Conservation (phyloP, 2,888 invertebrate species). For the Ormyrus thymus region DNA sequence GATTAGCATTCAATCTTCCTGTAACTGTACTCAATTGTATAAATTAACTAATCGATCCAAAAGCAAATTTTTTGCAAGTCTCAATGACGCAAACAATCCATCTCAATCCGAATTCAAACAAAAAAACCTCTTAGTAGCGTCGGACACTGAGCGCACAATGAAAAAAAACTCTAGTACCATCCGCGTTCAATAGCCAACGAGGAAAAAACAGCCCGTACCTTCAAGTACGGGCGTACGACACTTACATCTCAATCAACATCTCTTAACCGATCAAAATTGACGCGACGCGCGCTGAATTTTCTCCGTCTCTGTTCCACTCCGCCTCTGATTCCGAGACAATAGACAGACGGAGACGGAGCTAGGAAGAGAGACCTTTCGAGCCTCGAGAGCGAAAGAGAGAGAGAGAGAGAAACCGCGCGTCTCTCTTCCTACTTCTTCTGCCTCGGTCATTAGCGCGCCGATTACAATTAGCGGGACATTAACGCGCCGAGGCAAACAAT, state of each 20-base stretch:
- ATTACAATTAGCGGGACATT: slow-evolving; percentile 25
- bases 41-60: too few relatives aligned
- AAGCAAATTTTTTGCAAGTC: too few relatives aligned
- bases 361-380: neutral
- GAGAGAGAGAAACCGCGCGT: neutral
- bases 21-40: too few relatives aligned
- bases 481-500: slow-evolving; percentile 23
- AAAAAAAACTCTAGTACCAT: too few relatives aligned
- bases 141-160: too few relatives aligned
- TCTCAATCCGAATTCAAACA: neutral
- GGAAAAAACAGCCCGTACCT: neutral
- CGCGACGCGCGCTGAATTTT: too few relatives aligned
- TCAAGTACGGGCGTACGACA: neutral
- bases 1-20: neutral
- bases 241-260: slow-evolving; percentile 12
- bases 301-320: neutral
- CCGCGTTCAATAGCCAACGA: too few relatives aligned
- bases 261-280: slow-evolving; percentile 15
- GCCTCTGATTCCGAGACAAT: neutral
- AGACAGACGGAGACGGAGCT: neutral
- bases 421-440: neutral
- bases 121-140: neutral
- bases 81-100: neutral
- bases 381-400: neutral
- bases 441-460: slow-evolving; percentile 21